Evolutionary conservation across 2,113 vertebrate genomes (phyloP).

Genomic region (Pholis gunnellus): DNA sequence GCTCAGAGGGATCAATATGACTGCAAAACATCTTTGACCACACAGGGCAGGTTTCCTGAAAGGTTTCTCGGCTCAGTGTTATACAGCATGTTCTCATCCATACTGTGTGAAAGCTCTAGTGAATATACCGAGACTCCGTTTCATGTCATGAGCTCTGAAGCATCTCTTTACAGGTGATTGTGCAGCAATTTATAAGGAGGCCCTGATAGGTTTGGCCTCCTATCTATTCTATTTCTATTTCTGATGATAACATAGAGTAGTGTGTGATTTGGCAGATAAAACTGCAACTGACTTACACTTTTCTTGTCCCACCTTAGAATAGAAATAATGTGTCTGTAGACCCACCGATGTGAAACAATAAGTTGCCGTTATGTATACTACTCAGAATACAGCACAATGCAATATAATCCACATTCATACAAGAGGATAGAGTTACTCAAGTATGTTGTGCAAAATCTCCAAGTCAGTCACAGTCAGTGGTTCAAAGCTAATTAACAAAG

Average conservation of each 20-base stretch:
- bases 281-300: not conserved
- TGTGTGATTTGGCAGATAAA: not conserved
- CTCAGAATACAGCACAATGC: not conserved
- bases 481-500: slow-evolving; percentile 16
- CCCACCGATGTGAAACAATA: not conserved
- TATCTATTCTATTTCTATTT: not conserved
- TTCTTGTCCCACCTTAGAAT: not conserved
- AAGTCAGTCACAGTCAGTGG: not conserved
- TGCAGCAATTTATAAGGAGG: not conserved
- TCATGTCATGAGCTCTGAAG: not conserved
- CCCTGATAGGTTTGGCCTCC: not conserved
- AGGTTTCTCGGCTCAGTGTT: not conserved
- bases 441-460: not conserved
- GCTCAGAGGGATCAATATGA: not conserved
- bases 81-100: not conserved
- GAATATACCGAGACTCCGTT: not conserved
- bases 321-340: not conserved
- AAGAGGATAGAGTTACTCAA: not conserved
- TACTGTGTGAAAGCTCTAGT: not conserved
- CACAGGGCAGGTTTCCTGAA: not conserved
- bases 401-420: not conserved
- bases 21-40: not conserved
- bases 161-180: not conserved
- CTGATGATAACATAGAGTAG: not conserved
- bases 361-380: not conserved